Evolutionary conservation across 92 coral and sea anemone genomes (phyloP), one percentile per base, ranked within the genome.

Genomic region (Phymanthus crucifer): DNA sequence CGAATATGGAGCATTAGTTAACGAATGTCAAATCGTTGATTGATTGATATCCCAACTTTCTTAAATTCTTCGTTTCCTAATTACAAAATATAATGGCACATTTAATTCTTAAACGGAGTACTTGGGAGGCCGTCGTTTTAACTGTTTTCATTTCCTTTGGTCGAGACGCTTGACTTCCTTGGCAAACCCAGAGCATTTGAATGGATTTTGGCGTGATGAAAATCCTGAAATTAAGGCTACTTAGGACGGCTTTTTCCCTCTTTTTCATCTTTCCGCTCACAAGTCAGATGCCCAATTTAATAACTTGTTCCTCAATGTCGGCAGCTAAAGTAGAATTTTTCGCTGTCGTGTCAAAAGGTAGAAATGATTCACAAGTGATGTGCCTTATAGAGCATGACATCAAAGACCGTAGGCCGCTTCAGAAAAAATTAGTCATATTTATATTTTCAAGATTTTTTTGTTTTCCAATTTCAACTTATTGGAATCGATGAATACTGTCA

Each of bases 271-370:
- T 74, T 74, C 86, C 86, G 86, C 86, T 66, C 78, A 75, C 69
- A 82, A 82, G 86, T 82, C 86, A 61, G 66, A 64, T 82, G 86
- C 80, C 71, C 77, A 75, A 76, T 57, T 75, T 80, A 89, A 85
- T 89, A 85, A 89, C 75, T 64, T 61, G 84, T 74, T 77, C 81
- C 83, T 82, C 81, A 71, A 89, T 83, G 84, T 80, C 92, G 92
- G 92, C 71, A 67, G 71, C 50, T 36, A 71, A 82, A 73, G 61
- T 72, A 58, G 74, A 48, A 73, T 82, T 79, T 67, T 71, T 58
- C 73, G 86, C 80, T 35, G 45, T 73, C 79, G 72, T 81, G 92
- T 81, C 92, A 89, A 56, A 73, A 69, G 74, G 80, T 50, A 81
- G 66, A 72, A 73, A 73, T 54, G 81, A 85, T 89, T 82, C 87